Base-by-base conservation (phyloP, 2,113 vertebrate genomes). In the Ochotona curzoniae region DNA sequence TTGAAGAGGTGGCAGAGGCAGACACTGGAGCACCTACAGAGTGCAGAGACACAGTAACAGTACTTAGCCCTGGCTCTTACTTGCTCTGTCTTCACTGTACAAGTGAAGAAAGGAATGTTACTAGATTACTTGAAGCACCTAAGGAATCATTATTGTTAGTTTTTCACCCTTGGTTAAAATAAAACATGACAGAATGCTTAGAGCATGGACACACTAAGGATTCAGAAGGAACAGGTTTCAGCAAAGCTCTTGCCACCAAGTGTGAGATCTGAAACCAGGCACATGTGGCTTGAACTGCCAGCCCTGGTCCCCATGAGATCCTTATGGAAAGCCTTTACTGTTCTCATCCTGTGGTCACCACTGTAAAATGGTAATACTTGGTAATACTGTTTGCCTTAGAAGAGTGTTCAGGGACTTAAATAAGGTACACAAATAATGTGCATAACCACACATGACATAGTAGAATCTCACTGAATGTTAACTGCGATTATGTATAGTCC, bases 91-190 rank as follows among this genome's bases (percentile, higher is more conserved):
- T 13, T 28, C 44, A 28, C 64, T 80, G 90, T 18, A 47, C 32
- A 84, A 25, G 64, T 23, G 15, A 88, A 75, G 20, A 74, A 47
- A 44, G 8, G 12, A 35, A 30, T 20, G 26, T 17, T 26, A 84
- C 85, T 35, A 80, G 8, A 35, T 35, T 74, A 30, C n/a, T 0
- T 81, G 44, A 51, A 30, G 83, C 70, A 23, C 47, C 67, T 70
- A 70, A 57, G 30, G 10, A 23, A 28, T 63, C 1, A 15, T 28
- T 78, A 47, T 35, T 61, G 69, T 12, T 76, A 35, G 32, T 32
- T 81, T 66, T 87, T 78, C 23, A 67, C 8, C 35, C n/a, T 71
- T 44, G 28, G 71, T 90, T 64, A 83, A 85, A 89, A 88, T 23
- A 51, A 71, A 10, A 32, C 14, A 49, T 82, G 28, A 28, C 1